Evolutionary conservation across 2,113 vertebrate species (phyloP).

Genomic region (Bubalus kerabau): DNA sequence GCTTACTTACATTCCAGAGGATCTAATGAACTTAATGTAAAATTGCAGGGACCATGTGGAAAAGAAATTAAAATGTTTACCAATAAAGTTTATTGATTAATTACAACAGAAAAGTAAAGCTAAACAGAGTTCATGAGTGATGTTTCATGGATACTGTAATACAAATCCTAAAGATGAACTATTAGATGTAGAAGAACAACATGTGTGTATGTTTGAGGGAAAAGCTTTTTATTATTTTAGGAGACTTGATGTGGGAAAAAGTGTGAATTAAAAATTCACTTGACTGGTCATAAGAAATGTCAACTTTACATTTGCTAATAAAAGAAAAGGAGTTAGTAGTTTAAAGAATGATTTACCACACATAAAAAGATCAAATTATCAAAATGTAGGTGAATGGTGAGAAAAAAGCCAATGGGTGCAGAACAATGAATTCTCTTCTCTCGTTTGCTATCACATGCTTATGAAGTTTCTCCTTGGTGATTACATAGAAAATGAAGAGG

Average conservation of each 20-base stretch:
- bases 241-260: background rate
- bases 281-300: background rate
- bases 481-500: background rate
- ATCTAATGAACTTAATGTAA: background rate
- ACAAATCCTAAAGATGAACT: background rate
- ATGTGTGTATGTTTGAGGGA: background rate
- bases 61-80: background rate
- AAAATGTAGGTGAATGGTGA: background rate
- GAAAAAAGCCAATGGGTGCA: background rate
- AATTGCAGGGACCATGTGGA: background rate
- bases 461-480: background rate
- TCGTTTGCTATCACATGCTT: background rate
- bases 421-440: background rate
- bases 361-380: background rate
- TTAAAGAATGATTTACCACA: background rate
- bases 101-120: background rate
- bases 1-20: background rate
- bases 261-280: background rate
- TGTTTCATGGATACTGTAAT: background rate
- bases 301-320: background rate
- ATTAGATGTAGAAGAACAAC: background rate
- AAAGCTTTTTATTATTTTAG: background rate
- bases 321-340: background rate
- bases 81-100: background rate
- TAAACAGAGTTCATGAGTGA: background rate